Evolutionary conservation across 2,888 invertebrate species (phyloP).

Genomic region (Lasioglossum pauxillum): DNA sequence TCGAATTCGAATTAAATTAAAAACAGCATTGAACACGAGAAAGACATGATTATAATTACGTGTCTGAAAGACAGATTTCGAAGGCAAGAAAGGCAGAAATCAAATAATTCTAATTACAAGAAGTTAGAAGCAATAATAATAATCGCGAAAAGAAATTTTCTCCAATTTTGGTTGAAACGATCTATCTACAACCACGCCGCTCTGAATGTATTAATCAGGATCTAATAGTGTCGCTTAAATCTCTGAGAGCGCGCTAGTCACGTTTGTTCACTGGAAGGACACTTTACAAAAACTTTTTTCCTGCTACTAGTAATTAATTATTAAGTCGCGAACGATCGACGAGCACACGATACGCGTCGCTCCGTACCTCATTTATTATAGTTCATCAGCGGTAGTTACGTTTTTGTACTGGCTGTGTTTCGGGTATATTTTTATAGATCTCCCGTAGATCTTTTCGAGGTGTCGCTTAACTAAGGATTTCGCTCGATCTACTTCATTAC

Average conservation of each 20-base stretch:
- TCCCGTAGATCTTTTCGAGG: background rate
- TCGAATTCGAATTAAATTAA: background rate
- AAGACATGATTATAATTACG: background rate
- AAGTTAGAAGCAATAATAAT: background rate
- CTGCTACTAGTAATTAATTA: slow-evolving; percentile 14
- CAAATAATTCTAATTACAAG: too few relatives aligned
- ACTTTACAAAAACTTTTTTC: slow-evolving; percentile 76
- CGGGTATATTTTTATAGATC: slow-evolving; percentile 3
- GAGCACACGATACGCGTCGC: background rate
- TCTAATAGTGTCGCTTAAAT: slow-evolving; percentile 60
- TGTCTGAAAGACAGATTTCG: background rate
- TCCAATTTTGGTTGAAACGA: background rate
- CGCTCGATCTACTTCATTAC: background rate
- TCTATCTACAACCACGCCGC: background rate
- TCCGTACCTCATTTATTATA: background rate
- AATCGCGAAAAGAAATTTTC: background rate
- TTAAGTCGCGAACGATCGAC: slow-evolving; percentile 19
- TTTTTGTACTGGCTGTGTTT: slow-evolving; percentile 39
- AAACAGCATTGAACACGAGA: background rate
- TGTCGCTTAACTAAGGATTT: background rate
- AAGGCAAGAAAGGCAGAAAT: background rate
- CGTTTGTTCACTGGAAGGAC: slow-evolving; percentile 77
- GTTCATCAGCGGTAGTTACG: slow-evolving; percentile 9
- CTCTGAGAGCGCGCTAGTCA: slow-evolving; percentile 65
- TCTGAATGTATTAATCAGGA: slow-evolving; percentile 13